These are phyloP conservation scores for Paguma larvata DNA, from an alignment of 2,797 vertebrate genomes.

Conservation along the genomic window DNA sequence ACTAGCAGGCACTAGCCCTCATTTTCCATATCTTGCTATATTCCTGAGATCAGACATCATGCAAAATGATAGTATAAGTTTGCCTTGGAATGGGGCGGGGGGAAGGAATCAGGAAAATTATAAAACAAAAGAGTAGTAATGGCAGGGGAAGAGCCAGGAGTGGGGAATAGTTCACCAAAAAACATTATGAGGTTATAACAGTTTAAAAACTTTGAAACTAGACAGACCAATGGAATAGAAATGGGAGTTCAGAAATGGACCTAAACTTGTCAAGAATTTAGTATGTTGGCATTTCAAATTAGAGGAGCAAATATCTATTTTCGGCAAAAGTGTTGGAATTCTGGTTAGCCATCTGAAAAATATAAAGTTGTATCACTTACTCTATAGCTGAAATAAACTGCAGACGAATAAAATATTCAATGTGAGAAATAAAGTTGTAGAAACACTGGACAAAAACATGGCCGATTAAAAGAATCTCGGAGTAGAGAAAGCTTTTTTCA, in stretches of 20 bases:
- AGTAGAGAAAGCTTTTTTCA: not conserved
- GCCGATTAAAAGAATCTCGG: not conserved
- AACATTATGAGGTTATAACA: not conserved
- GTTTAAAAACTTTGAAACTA: constrained; percentile 47
- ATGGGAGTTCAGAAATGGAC: not conserved
- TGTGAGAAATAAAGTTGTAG: constrained; percentile 3
- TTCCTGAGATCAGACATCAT: constrained; percentile 22
- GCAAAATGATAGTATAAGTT: constrained; percentile 55
- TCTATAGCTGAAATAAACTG: constrained; percentile 6
- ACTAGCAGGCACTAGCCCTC: not conserved
- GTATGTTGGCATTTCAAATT: constrained; percentile 36
- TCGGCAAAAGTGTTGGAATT: not conserved
- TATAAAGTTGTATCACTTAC: not conserved
- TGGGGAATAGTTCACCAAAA: not conserved
- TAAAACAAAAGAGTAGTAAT: constrained; percentile 44
- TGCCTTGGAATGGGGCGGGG: not conserved
- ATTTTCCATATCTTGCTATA: not conserved
- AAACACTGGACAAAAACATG: not conserved
- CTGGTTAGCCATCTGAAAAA: constrained; percentile 11
- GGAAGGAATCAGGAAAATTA: constrained; percentile 17
- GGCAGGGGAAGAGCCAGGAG: not conserved
- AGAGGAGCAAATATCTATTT: not conserved
- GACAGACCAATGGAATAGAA: not conserved
- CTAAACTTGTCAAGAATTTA: not conserved
- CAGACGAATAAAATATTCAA: not conserved